Evolutionary conservation across 2,797 vertebrate species (phyloP).

Genomic region (Pelodytes ibericus): DNA sequence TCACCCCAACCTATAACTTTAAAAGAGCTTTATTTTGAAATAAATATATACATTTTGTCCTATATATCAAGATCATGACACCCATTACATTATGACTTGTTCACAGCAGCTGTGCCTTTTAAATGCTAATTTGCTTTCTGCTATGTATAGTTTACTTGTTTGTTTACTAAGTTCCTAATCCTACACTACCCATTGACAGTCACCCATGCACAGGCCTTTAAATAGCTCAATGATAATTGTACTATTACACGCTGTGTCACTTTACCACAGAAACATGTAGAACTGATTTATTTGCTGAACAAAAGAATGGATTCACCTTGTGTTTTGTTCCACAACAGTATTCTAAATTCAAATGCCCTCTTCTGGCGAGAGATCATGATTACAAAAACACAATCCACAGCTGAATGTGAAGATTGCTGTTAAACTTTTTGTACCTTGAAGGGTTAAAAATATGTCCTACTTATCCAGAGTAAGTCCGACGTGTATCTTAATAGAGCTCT

Average conservation of each 20-base stretch:
- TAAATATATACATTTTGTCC: no score
- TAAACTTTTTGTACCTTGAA: no score
- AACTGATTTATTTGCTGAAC: not conserved
- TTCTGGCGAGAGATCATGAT: constrained; percentile 8
- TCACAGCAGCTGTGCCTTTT: no score
- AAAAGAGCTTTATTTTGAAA: no score
- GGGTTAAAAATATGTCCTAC: no score
- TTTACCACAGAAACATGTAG: not conserved
- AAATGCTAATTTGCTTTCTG: not conserved
- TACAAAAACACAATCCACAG: constrained; percentile 10
- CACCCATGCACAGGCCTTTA: not conserved
- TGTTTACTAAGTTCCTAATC: not conserved
- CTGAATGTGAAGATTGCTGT: no score
- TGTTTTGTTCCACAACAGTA: not conserved
- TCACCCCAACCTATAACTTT: no score
- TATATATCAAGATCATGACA: no score
- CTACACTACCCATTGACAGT: not conserved
- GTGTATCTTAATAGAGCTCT: no score
- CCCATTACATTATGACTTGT: no score
- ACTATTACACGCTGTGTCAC: not conserved
- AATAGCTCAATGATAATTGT: not conserved
- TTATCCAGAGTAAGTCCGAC: no score
- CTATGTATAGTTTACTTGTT: not conserved
- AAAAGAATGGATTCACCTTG: not conserved
- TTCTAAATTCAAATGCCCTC: not conserved